Percentiles rank a stretch among this genome's conserved stretches.
phyloP scores from a whole-genome alignment of 2,797 vertebrate genomes.

The Sebastolobus altivelis region DNA sequence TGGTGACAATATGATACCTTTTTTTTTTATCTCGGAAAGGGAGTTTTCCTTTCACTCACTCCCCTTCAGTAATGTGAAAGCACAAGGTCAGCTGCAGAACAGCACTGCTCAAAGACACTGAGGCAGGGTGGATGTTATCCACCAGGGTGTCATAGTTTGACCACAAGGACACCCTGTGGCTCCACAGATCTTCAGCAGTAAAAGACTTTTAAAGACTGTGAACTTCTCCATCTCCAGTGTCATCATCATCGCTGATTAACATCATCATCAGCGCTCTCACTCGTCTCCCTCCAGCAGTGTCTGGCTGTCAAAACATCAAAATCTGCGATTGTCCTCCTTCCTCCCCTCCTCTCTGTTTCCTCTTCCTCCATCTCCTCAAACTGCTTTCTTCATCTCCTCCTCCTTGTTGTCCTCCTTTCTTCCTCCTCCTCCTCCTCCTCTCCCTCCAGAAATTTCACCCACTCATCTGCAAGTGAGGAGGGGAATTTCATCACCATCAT shows the following conservation, averaged over 20 bases:
- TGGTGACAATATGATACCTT: constrained; percentile 3
- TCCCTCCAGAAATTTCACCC: constrained; percentile 40
- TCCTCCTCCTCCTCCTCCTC: not conserved
- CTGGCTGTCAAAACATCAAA: constrained; percentile 74
- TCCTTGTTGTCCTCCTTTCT: constrained; percentile 16
- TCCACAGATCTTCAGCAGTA: constrained; percentile 41
- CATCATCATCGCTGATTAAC: constrained; percentile 63
- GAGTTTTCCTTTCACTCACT: not conserved
- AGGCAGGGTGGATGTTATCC: constrained; percentile 4
- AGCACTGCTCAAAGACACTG: constrained; percentile 30
- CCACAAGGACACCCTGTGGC: constrained; percentile 25
- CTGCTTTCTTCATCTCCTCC: constrained; percentile 30
- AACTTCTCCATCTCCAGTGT: constrained; percentile 64
- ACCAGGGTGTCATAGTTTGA: constrained; percentile 30
- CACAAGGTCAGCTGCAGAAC: not conserved
- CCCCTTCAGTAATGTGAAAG: constrained; percentile 34
- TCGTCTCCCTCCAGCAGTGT: constrained; percentile 61
- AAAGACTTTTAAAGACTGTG: constrained; percentile 44
- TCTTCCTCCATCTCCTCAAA: constrained; percentile 46
- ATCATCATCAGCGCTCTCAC: constrained; percentile 50
- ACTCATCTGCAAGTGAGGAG: constrained; percentile 47
- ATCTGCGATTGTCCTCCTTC: constrained; percentile 55
- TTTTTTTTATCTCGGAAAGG: constrained; percentile 9
- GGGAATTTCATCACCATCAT: constrained; percentile 51
- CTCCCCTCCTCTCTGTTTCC: constrained; percentile 36